Base-by-base conservation (phyloP, 2,113 vertebrate genomes). In the Oplegnathus fasciatus region DNA sequence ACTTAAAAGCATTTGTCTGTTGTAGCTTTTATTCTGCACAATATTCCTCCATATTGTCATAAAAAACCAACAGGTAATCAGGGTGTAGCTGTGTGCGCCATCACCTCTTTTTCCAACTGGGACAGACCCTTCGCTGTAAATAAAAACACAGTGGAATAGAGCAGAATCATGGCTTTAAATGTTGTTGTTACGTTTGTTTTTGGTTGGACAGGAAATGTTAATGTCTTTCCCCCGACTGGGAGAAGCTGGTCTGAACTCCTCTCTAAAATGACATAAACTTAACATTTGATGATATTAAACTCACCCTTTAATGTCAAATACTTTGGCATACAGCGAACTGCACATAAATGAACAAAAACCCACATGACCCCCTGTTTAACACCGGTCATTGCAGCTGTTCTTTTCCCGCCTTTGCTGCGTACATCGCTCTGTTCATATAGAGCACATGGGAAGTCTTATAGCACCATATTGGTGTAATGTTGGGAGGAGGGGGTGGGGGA, bases 401-500 rank as follows among this genome's bases (percentile, higher is more conserved):
- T 22, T 14, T 20, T 40, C 13, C 9, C 8, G 13, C 32, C 28
- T 54, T 54, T 34, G 52, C 15, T n/a, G 22, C 24, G 1, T 28
- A 74, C 46, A 14, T 58, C 14, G 61, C 74, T 73, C 66, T n/a
- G 37, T 72, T 69, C 67, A 37, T 26, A 28, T 17, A 40, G 46
- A 71, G 30, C 69, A 67, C 62, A 61, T 10, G 14, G 28, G 40
- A n/a, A 26, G 34, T 61, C 58, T 85, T 7, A 42, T 8, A 30
- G 61, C 84, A 82, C 58, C 80, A 80, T 71, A 85, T 85, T 85
- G 84, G 82, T 88, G 88, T 72, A 9, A 77, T 58, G 79, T 70
- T 54, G 32, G 42, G 20, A 44, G 72, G 37, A 2, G 20, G 57
- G 0, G 26, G 37, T 1, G 60, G 60, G 7, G 71, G 72, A 37